Base-by-base conservation (phyloP, 2,888 invertebrate genomes). In the Tenthredo livida region DNA sequence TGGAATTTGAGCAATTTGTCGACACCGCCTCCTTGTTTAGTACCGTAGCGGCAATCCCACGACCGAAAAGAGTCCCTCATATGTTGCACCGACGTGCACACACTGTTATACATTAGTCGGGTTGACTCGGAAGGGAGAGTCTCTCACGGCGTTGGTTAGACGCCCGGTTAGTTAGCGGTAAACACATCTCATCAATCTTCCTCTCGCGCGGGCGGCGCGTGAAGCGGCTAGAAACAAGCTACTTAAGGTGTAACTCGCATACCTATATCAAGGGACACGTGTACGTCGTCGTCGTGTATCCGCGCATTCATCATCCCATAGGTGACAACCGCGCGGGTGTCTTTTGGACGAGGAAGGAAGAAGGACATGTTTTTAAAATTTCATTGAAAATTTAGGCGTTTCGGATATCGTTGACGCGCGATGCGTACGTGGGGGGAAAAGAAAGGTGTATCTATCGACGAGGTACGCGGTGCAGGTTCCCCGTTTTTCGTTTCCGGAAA, bases 171-270 rank as follows among this genome's bases (percentile, higher is more conserved):
- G 88, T 90, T 90, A 89, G 90, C 88, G 88, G 91, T 91, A 90
- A 91, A 90, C 90, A 90, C 89, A 89, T 87, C 91, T 91, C 92
- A 93, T 93, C 91, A 92, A 92, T 92, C 92, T 92, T 92, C 90
- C 88, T 86, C 78, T 29, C 58, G 12, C 78, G 47, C 58, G 12
- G 2, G 12, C 17, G 9, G 25, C 29, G 4, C 7, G 33, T 33
- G 67, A 67, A 17, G 17, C 33, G 17, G 37, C 70, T 47, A 4
- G 73, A 15, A 73, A 73, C 73, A 43, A 73, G 73, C 73, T 73
- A 33, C 67, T 67, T 25, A 33, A 67, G 67, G 67, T 67, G 67
- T 33, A 67, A 29, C 67, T 29, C 33, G 67, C 67, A 67, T 67
- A 33, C 67, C 67, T 67, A 67, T 67, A 67, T 67, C 67, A 73